Conservation (phyloP, 2,888 invertebrate genomes). For the Boloria selene region DNA sequence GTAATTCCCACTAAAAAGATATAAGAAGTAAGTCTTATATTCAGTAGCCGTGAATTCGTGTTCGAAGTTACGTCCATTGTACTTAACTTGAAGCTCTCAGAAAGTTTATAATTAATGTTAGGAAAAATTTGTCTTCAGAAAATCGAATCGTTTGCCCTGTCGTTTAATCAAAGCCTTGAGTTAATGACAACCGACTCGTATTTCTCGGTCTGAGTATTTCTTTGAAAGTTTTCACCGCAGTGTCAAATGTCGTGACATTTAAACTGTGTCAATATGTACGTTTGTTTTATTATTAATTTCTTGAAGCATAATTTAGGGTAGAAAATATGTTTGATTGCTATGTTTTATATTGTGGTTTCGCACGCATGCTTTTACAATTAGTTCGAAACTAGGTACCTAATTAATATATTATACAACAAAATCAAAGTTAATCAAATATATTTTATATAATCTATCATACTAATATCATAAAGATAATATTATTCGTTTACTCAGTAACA, state of each 20-base stretch:
- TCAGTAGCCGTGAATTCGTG: constrained; percentile 35
- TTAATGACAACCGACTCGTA: constrained; percentile 36
- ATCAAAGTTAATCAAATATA: neutral
- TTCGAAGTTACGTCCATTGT: constrained; percentile 56
- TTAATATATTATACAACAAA: neutral
- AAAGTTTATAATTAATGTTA: constrained; percentile 69
- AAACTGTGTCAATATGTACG: constrained; percentile 14
- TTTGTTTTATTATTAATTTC: neutral
- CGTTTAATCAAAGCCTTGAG: constrained; percentile 61
- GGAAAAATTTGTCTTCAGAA: constrained; percentile 55
- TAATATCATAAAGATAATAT: no score
- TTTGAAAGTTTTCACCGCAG: constrained; percentile 23
- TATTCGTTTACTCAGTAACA: no score
- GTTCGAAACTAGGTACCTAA: neutral
- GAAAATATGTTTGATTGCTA: no score
- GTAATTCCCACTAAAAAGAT: constrained; percentile 24
- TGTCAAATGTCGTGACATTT: constrained; percentile 22
- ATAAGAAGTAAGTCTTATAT: constrained; percentile 35
- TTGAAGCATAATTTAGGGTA: no score
- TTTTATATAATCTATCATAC: no score
- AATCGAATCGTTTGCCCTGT: constrained; percentile 55
- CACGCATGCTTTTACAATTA: neutral
- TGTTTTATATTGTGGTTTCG: neutral
- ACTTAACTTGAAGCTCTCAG: constrained; percentile 51
- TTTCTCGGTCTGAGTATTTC: constrained; percentile 26